A percentile compares a stretch with the other conserved stretches of the same genome.
phyloP scores from a whole-genome alignment of 2,113 vertebrate genomes.

The Muntiacus muntjak region DNA sequence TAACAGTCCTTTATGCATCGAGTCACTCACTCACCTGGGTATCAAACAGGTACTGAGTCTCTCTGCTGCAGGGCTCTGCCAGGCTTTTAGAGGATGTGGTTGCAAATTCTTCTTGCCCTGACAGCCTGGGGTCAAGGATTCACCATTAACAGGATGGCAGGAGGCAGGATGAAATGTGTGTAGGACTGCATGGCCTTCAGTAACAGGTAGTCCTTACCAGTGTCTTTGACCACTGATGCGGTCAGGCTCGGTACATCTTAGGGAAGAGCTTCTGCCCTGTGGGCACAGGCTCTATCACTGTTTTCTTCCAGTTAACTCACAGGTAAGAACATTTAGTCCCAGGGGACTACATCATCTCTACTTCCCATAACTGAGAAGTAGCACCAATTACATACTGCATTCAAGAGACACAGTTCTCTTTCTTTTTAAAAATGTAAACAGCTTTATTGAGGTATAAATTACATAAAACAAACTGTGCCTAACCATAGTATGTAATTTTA shows the following conservation, averaged over 20 bases:
- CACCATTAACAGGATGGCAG: not conserved
- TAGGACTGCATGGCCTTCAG: not conserved
- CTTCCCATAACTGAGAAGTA: not conserved
- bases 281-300: not conserved
- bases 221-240: not conserved
- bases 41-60: not conserved
- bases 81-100: not conserved
- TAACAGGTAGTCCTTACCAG: not conserved
- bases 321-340: slow-evolving; percentile 46
- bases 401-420: not conserved
- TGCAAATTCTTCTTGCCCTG: not conserved
- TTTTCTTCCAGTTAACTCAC: not conserved
- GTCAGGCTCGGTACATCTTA: not conserved
- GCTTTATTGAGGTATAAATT: not conserved
- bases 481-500: not conserved
- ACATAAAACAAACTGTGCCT: not conserved
- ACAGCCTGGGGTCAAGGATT: not conserved
- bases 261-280: not conserved
- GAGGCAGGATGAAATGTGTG: not conserved
- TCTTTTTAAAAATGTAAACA: not conserved
- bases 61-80: not conserved
- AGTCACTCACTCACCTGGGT: not conserved
- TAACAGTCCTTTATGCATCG: not conserved
- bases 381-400: not conserved
- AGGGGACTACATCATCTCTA: not conserved